Percentiles rank a stretch among this genome's conserved stretches.
These are phyloP conservation scores for Catharus bicknelli DNA, from an alignment of 2,113 vertebrate genomes.

Conservation along the genomic window DNA sequence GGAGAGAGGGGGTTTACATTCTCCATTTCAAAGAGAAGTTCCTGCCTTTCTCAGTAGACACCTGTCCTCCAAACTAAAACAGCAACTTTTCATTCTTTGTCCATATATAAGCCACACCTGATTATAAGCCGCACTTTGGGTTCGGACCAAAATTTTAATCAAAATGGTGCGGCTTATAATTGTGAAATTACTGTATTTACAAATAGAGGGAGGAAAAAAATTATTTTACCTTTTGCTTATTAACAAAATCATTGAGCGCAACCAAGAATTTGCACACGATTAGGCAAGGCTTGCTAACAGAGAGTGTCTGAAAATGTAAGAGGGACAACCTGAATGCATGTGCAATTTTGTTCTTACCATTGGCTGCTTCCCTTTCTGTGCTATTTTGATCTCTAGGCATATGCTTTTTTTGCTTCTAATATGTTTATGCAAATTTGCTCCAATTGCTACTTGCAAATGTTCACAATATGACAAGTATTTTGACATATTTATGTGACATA, in stretches of 20 bases:
- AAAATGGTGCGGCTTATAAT: too few relatives aligned
- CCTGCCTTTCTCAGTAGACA: too few relatives aligned
- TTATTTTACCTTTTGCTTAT: not conserved
- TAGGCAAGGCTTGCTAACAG: not conserved
- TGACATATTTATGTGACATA: constrained; percentile 57
- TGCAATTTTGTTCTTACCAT: not conserved
- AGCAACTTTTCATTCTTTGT: too few relatives aligned
- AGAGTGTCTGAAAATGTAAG: not conserved
- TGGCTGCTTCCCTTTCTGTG: not conserved
- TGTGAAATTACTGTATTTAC: too few relatives aligned
- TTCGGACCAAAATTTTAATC: too few relatives aligned
- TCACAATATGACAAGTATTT: constrained; percentile 50
- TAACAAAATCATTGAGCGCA: not conserved
- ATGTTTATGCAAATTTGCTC: constrained; percentile 57
- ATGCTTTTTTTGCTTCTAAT: not conserved
- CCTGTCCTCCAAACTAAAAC: too few relatives aligned
- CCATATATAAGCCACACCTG: too few relatives aligned
- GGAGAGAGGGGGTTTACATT: too few relatives aligned
- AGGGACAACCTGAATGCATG: not conserved
- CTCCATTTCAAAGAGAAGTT: too few relatives aligned
- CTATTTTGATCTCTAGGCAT: not conserved
- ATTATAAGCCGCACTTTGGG: too few relatives aligned
- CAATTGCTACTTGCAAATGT: constrained; percentile 43
- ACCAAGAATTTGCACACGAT: not conserved
- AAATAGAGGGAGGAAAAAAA: not conserved